Base-by-base conservation (phyloP, 2,797 vertebrate genomes). In the Sebastes jordani region DNA sequence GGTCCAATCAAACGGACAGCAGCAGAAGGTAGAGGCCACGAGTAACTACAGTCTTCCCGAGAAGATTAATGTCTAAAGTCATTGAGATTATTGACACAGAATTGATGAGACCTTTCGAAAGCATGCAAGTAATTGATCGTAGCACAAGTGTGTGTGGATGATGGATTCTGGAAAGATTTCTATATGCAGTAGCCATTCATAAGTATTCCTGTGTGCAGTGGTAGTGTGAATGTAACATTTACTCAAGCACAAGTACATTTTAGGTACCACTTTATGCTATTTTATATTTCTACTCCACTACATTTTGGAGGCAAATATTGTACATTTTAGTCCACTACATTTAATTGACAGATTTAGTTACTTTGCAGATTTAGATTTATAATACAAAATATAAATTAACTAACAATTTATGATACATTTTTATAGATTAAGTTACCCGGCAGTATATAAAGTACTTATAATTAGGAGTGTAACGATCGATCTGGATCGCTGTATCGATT, bases 1-100 rank as follows among this genome's bases (percentile, higher is more conserved):
- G 29, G 38, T 65, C 55, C 70, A 82, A 86, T 93, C 76, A 90
- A 69, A 89, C 7, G 25, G 70, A 81, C 81, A 73, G 84, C n/a
- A 58, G 74, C 73, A 74, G 68, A 66, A 66, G 68, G 71, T 22
- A 60, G 62, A 69, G 73, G 69, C 70, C 20, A 54, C 9, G 49
- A 54, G 49, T 84, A 88, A 89, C 89, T 86, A 87, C 67, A 70
- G 32, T 79, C 23, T 30, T 60, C 55, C 13, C 59, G 13, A 66
- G 69, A 38, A 65, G 86, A 87, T 80, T 80, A 83, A 71, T 56
- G 81, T 78, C 76, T 65, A 16, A 74, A 82, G 67, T 61, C 75
- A 56, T 23, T 75, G 61, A 76, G 77, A 78, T 52, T 82, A 68
- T 79, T 86, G 80, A 88, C 29, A 46, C 30, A 75, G 63, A 78